A percentile compares a stretch with the other conserved stretches of the same genome.
These are phyloP conservation scores for Andinoacara biseriatus DNA, from an alignment of 2,113 vertebrate genomes.

Conservation along the genomic window DNA sequence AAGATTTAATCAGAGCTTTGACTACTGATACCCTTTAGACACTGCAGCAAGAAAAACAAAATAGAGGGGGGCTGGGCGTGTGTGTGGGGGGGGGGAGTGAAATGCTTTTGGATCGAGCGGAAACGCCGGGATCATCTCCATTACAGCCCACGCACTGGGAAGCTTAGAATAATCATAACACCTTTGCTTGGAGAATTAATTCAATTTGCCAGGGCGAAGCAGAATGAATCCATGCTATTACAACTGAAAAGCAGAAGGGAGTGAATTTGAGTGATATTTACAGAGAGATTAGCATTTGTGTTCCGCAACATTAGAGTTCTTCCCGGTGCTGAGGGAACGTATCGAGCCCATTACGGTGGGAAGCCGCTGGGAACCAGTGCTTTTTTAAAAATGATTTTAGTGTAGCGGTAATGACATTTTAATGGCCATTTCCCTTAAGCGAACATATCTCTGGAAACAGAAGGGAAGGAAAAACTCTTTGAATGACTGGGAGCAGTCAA, in stretches of 20 bases:
- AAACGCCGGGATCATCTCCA: constrained; percentile 46
- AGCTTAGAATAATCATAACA: constrained; percentile 61
- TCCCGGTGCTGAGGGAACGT: constrained; percentile 61
- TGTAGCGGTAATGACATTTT: constrained; percentile 77
- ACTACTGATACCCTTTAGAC: constrained; percentile 31
- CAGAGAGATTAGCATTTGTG: constrained; percentile 78
- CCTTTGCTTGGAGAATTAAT: constrained; percentile 68
- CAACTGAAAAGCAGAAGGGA: constrained; percentile 48
- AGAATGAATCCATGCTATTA: constrained; percentile 57
- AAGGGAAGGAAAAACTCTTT: constrained; percentile 29
- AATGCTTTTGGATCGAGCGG: neutral
- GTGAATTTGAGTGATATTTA: constrained; percentile 75
- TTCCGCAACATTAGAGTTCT: constrained; percentile 75
- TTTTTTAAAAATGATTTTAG: constrained; percentile 75
- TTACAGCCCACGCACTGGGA: constrained; percentile 34
- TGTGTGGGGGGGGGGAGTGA: neutral
- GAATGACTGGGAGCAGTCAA: constrained; percentile 70
- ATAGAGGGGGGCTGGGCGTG: neutral
- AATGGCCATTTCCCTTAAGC: constrained; percentile 77
- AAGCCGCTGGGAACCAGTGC: constrained; percentile 69
- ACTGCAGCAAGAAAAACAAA: neutral
- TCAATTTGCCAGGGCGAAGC: constrained; percentile 59
- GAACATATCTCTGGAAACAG: constrained; percentile 73
- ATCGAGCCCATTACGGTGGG: constrained; percentile 67
- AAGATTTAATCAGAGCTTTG: constrained; percentile 32